Evolutionary conservation across 2,888 invertebrate species (phyloP), one percentile per base, ranked within the genome.

Genomic region (Stramonita haemastoma): DNA sequence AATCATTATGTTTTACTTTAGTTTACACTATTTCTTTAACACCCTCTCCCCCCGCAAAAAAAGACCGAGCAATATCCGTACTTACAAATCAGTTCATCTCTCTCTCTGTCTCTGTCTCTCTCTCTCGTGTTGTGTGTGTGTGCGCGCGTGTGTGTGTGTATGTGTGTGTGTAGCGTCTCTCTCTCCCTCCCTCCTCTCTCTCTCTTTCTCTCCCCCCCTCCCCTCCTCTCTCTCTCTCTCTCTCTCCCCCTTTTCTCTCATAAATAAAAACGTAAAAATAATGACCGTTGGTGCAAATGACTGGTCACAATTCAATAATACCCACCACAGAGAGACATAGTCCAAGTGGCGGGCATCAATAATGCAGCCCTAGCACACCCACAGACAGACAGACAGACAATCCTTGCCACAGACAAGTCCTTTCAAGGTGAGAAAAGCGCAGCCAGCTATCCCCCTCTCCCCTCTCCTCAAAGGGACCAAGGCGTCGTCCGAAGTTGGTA

Each of bases 141-240:
- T 73, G 13, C 19, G 13, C 19, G 13, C 19, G 15, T 73, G 22
- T 73, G 15, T 73, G 6, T 73, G 15, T 26, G 15, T 73, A 13
- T 26, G 15, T 73, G 15, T 26, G 15, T 73, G 32, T 5, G 0
- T 73, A 19, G 26, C 22, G 26, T 1, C 83, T 57, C 60, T 26
- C 57, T 85, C 85, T 85, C 85, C 26, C 85, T 85, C 85, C 46
- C 22, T 19, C 29, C 84, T 85, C 85, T 56, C 85, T 85, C 85
- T 6, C 85, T 57, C 57, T 56, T 57, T 6, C 85, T 85, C 57
- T 57, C 85, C 56, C 85, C 57, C 85, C 56, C 85, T 85, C 85
- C 34, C 83, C 36, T 36, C 34, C 26, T 83, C 83, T 17, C 79
- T 79, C 79, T 19, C 29, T 19, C 29, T 13, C 34, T 6, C 34